A percentile compares a stretch with the other conserved stretches of the same genome.
Conservation (phyloP, 2,888 invertebrate species). For the Tholera decimalis region DNA sequence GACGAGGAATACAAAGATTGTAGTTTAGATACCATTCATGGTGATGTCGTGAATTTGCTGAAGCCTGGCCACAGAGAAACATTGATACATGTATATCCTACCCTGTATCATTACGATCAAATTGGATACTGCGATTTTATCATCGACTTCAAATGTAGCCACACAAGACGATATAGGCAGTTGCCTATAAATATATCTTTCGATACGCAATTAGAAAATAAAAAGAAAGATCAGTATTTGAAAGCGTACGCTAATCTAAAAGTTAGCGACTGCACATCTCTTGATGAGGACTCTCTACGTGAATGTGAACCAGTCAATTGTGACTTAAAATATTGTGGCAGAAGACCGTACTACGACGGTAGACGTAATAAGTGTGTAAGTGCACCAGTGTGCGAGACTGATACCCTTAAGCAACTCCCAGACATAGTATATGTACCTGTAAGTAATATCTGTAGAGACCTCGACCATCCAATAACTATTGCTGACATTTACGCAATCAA, state of each 20-base stretch:
- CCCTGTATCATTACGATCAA: conserved; percentile 77
- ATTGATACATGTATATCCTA: conserved; percentile 75
- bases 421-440: conserved; percentile 76
- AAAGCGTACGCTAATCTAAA: conserved; percentile 65
- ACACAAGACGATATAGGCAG: conserved; percentile 49
- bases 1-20: conserved; percentile 73
- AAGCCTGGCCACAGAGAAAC: conserved; percentile 74
- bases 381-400: conserved; percentile 71
- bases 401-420: conserved; percentile 72
- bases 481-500: conserved; percentile 80
- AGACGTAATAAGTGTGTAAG: conserved; percentile 70
- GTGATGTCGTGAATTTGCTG: conserved; percentile 63
- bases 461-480: conserved; percentile 73
- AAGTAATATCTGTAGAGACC: conserved; percentile 79
- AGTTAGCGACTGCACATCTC: conserved; percentile 67
- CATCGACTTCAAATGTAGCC: conserved; percentile 71
- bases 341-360: conserved; percentile 73
- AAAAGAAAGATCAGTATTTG: conserved; percentile 56
- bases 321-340: conserved; percentile 79
- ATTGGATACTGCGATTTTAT: conserved; percentile 77
- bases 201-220: conserved; percentile 73
- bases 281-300: conserved; percentile 78
- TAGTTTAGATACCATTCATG: conserved; percentile 68
- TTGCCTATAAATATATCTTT: conserved; percentile 73
- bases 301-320: conserved; percentile 79